Evolutionary conservation across 2,797 vertebrate species (phyloP).

Genomic region (Karalla daura): DNA sequence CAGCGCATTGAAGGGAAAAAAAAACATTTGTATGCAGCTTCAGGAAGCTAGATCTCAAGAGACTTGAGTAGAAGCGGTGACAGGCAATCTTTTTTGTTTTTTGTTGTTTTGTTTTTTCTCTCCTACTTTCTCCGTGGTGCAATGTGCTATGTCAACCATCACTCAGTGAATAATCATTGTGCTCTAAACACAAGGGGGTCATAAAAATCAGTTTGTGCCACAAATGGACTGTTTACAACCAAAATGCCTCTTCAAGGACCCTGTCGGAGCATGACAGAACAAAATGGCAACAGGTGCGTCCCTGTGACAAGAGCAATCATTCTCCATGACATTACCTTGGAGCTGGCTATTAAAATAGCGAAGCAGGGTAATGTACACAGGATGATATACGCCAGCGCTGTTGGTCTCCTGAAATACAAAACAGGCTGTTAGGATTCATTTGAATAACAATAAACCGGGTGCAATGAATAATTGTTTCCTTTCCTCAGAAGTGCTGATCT

Average conservation of each 20-base stretch:
- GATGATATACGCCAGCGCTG: conserved; percentile 79
- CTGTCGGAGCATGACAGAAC: conserved; percentile 46
- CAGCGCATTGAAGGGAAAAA: neutral
- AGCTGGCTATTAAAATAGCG: conserved; percentile 82
- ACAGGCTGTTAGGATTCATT: neutral
- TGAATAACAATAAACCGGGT: neutral
- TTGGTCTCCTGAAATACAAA: conserved; percentile 83
- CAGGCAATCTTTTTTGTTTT: conserved; percentile 10
- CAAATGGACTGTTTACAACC: conserved; percentile 55
- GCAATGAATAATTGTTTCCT: neutral
- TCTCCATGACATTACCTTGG: conserved; percentile 82
- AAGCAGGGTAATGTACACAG: conserved; percentile 87
- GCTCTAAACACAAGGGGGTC: conserved; percentile 20
- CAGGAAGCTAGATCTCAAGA: neutral
- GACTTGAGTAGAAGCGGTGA: neutral
- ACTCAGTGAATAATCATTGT: conserved; percentile 43
- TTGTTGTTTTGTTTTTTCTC: too few species aligned
- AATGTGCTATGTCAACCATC: conserved; percentile 38
- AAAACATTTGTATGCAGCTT: conserved; percentile 15
- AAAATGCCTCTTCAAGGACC: conserved; percentile 54
- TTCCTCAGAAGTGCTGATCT: neutral
- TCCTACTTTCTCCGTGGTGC: conserved; percentile 22
- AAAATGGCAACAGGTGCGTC: conserved; percentile 46
- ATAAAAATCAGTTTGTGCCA: conserved; percentile 25
- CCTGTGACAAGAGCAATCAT: conserved; percentile 34